Evolutionary conservation across 1,140 invertebrate genomes (phyloP).

Genomic region (Eriocheir sinensis): DNA sequence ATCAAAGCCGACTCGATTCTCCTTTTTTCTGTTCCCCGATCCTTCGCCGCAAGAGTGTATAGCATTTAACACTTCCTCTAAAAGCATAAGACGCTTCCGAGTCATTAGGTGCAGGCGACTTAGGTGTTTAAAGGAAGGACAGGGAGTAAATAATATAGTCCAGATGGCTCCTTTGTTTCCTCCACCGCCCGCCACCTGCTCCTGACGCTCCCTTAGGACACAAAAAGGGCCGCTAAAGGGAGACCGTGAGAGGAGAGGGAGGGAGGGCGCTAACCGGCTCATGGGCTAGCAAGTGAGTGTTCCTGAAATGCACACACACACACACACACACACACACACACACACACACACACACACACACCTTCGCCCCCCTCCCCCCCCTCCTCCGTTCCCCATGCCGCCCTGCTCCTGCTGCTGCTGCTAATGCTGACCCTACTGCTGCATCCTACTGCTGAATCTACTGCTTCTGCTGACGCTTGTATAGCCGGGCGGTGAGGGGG

Average conservation of each 20-base stretch:
- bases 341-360: neutral
- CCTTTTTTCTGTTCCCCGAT: too few species aligned
- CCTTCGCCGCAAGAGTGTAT: neutral
- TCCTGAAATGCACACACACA: too few species aligned
- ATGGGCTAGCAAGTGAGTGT: too few species aligned
- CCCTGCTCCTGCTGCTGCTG: neutral
- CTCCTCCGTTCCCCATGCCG: neutral
- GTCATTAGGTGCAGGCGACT: too few species aligned
- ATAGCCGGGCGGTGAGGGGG: neutral
- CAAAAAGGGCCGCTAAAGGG: too few species aligned
- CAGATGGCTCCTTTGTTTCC: neutral
- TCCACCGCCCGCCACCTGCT: neutral
- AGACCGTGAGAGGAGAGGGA: too few species aligned
- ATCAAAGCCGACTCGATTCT: neutral
- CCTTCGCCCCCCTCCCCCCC: neutral
- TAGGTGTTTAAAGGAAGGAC: too few species aligned
- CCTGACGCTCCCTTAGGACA: neutral
- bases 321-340: neutral
- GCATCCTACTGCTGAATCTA: neutral
- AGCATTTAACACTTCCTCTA: neutral
- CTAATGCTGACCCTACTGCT: neutral
- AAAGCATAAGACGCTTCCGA: slow-evolving; percentile 3
- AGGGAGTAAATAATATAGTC: slow-evolving; percentile 25
- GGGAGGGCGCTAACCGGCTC: too few species aligned
- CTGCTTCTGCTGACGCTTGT: neutral